A percentile compares a stretch with the other conserved stretches of the same genome.
phyloP scores from a whole-genome alignment of 2,113 vertebrate genomes.

The Oxyura jamaicensis region DNA sequence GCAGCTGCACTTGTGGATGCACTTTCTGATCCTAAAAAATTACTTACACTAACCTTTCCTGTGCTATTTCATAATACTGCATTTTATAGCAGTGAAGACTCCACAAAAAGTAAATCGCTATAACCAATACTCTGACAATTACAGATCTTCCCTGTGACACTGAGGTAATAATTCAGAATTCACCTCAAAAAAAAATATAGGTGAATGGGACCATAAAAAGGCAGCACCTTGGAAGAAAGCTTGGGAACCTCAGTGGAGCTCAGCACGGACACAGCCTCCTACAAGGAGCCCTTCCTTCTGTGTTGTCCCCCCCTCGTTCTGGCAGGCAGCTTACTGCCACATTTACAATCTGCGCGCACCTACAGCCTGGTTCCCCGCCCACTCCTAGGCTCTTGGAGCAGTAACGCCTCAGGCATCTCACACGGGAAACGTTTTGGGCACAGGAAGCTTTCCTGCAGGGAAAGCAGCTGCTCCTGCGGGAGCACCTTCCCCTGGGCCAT shows the following conservation, averaged over 20 bases:
- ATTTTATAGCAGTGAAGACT: background rate
- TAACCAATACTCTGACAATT: slow-evolving; percentile 21
- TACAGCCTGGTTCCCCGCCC: background rate
- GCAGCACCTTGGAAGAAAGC: background rate
- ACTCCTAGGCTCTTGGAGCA: background rate
- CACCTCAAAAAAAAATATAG: background rate
- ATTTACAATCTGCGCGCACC: background rate
- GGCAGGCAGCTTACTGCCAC: background rate
- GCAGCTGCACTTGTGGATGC: background rate
- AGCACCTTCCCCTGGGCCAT: background rate
- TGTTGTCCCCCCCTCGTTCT: background rate
- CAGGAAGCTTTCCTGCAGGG: background rate
- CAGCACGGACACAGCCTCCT: fast-evolving
- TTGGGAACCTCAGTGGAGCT: background rate
- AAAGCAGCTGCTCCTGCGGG: background rate
- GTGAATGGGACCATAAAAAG: slow-evolving; percentile 3
- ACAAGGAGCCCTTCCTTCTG: background rate
- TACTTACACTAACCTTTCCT: background rate
- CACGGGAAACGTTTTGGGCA: fast-evolving
- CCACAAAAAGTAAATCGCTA: slow-evolving; percentile 43
- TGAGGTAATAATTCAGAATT: slow-evolving; percentile 62
- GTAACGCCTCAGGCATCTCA: fast-evolving
- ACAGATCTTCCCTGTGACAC: background rate
- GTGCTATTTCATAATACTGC: background rate
- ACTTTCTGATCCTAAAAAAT: background rate